These are phyloP conservation scores for Drosophila neoperkinsi DNA, from an alignment of 2,888 invertebrate species.

Conservation along the genomic window DNA sequence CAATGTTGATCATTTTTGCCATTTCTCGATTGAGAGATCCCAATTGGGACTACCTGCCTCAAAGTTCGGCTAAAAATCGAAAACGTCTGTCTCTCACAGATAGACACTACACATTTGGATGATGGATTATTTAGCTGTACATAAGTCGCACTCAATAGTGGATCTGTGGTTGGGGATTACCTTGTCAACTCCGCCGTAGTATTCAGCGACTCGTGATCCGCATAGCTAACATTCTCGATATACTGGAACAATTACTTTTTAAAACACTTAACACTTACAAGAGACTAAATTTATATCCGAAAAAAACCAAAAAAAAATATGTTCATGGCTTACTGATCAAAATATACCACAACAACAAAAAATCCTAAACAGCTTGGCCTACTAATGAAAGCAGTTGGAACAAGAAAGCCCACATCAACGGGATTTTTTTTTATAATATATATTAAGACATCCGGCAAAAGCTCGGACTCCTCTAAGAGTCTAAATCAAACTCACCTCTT, in stretches of 20 bases:
- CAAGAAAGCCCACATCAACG: constrained; percentile 17
- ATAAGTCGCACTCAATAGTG: not conserved
- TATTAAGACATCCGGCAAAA: not conserved
- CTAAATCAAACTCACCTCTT: constrained; percentile 81
- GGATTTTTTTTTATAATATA: not conserved
- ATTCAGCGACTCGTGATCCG: constrained; percentile 31
- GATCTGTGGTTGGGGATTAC: constrained; percentile 25
- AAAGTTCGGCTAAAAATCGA: no score
- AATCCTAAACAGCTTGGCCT: constrained; percentile 27
- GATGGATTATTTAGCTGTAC: not conserved
- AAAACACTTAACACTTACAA: constrained; percentile 49
- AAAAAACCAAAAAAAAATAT: constrained; percentile 53
- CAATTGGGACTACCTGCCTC: no score
- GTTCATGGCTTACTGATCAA: constrained; percentile 42
- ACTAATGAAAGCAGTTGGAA: constrained; percentile 32
- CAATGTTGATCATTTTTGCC: not conserved
- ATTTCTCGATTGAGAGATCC: not conserved
- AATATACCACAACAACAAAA: constrained; percentile 8
- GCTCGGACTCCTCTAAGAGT: not conserved
- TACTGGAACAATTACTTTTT: constrained; percentile 32
- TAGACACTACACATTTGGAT: not conserved
- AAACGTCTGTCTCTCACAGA: no score
- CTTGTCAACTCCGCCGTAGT: constrained; percentile 30
- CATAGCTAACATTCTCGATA: constrained; percentile 33
- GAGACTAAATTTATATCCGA: constrained; percentile 62